A percentile compares a stretch with the other conserved stretches of the same genome.
Evolutionary conservation across 2,797 vertebrate genomes (phyloP).

Genomic region (Bryconaethiops microstoma): DNA sequence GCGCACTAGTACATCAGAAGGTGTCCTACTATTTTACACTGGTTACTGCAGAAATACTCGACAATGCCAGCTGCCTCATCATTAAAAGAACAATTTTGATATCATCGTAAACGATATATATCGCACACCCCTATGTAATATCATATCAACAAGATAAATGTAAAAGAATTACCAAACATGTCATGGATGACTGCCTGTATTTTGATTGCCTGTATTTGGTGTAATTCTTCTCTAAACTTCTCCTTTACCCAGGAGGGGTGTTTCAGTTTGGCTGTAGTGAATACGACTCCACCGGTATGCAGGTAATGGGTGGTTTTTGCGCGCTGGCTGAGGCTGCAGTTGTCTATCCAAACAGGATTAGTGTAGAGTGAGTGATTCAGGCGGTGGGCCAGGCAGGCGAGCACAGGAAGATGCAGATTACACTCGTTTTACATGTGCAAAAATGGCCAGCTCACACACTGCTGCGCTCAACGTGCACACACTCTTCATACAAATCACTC

Average conservation of each 20-base stretch:
- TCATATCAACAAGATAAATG: too few relatives aligned
- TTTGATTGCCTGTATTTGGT: too few relatives aligned
- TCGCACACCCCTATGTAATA: too few relatives aligned
- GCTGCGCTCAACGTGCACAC: conserved; percentile 16
- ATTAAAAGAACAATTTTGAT: too few relatives aligned
- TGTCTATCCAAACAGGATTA: conserved; percentile 50
- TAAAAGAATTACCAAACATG: too few relatives aligned
- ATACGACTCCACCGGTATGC: not conserved
- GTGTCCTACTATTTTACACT: too few relatives aligned
- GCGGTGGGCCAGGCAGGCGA: not conserved
- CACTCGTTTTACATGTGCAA: conserved; percentile 20
- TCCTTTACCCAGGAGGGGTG: not conserved
- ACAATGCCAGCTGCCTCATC: too few relatives aligned
- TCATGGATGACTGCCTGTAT: too few relatives aligned
- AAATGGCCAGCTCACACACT: conserved; percentile 30
- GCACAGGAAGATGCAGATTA: conserved; percentile 39
- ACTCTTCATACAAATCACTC: conserved; percentile 43
- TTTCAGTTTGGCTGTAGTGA: not conserved
- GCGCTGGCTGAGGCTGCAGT: not conserved
- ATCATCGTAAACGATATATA: too few relatives aligned
- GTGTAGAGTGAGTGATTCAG: conserved; percentile 5
- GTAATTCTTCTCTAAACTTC: not conserved
- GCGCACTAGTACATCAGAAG: too few relatives aligned
- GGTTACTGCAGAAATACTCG: too few relatives aligned
- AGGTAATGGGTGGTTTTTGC: not conserved